phyloP scores from a whole-genome alignment of 2,888 invertebrate genomes.

The Linyphia triangularis region DNA sequence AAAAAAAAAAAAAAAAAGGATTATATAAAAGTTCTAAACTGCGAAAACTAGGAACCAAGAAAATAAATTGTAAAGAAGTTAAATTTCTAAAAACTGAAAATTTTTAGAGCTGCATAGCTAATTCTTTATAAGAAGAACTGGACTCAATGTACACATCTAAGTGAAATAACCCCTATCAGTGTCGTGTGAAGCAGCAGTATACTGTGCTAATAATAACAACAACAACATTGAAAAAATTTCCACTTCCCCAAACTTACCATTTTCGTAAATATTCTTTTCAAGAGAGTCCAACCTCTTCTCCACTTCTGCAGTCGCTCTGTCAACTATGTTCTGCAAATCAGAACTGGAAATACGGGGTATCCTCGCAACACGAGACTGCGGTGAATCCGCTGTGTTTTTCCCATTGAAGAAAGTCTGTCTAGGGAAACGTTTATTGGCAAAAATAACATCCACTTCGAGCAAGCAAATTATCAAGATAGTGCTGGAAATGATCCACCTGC shows the following conservation, averaged over 20 bases:
- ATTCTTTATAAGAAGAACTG: not conserved
- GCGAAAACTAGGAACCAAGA: too few species aligned
- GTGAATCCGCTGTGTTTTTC: not conserved
- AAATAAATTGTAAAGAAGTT: too few species aligned
- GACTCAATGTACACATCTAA: not conserved
- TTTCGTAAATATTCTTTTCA: conserved; percentile 74
- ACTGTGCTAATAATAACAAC: too few species aligned
- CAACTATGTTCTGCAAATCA: conserved; percentile 64
- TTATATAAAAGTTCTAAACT: too few species aligned
- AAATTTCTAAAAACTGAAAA: too few species aligned
- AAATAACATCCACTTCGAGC: not conserved
- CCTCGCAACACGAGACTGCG: not conserved
- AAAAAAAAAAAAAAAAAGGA: too few species aligned
- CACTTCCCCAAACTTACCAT: conserved; percentile 71
- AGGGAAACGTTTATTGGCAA: not conserved
- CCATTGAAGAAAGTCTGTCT: conserved; percentile 50
- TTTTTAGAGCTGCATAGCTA: too few species aligned
- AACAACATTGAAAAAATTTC: not conserved
- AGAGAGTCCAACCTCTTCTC: conserved; percentile 67
- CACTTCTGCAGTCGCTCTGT: conserved; percentile 57
- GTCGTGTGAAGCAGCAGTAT: too few species aligned
- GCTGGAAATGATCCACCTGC: conserved; percentile 9
- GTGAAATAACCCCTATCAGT: too few species aligned
- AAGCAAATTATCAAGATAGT: not conserved
- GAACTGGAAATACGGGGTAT: conserved; percentile 43